These are phyloP conservation scores for Meiosimyza decipiens DNA, from an alignment of 2,888 invertebrate species.

Conservation along the genomic window DNA sequence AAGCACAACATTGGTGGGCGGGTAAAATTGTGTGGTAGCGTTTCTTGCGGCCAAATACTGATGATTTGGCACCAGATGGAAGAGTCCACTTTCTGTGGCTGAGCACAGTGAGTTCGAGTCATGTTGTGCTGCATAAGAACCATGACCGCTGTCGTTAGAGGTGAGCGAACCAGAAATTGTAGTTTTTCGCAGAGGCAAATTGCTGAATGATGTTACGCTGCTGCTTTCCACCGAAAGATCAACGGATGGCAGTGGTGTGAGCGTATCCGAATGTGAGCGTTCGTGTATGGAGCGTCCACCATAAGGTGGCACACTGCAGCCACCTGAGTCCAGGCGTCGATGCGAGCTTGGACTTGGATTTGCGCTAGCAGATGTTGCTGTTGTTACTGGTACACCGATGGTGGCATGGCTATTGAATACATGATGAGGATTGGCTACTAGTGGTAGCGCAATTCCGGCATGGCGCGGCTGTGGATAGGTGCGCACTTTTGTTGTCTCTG, in stretches of 20 bases:
- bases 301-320: constrained; percentile 46
- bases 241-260: constrained; percentile 82
- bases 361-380: constrained; percentile 38
- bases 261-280: constrained; percentile 90
- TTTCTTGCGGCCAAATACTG: constrained; percentile 25
- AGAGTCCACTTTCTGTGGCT: constrained; percentile 21
- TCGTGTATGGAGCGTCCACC: constrained; percentile 80
- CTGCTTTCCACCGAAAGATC: constrained; percentile 95
- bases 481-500: constrained; percentile 87
- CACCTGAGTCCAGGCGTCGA: constrained; percentile 72
- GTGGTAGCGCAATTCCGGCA: constrained; percentile 69
- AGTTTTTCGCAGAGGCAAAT: constrained; percentile 88
- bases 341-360: constrained; percentile 70
- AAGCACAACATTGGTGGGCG: no score
- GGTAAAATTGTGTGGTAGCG: background rate
- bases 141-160: constrained; percentile 91
- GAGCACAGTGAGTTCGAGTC: constrained; percentile 15
- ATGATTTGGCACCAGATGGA: constrained; percentile 28
- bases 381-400: constrained; percentile 26
- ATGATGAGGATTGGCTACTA: constrained; percentile 66
- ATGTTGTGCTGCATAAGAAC: constrained; percentile 74
- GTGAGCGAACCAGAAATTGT: constrained; percentile 84
- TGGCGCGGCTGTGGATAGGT: constrained; percentile 84
- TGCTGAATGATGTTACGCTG: constrained; percentile 92
- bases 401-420: constrained; percentile 41